Conservation (phyloP, 2,797 vertebrate genomes). For the Rhincodon typus region DNA sequence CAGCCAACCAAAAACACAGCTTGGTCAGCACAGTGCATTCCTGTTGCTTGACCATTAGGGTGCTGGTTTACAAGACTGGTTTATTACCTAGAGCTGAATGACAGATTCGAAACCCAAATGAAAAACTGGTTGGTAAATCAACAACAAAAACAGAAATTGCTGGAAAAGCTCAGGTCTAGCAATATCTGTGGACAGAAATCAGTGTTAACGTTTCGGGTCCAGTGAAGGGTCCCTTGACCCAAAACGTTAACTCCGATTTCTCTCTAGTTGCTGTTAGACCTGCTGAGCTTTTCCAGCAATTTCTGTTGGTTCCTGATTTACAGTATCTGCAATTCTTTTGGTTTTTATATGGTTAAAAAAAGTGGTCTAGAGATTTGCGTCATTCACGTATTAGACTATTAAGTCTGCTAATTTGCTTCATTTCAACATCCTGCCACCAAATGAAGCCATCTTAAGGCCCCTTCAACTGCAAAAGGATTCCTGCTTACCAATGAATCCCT, state of each 20-base stretch:
- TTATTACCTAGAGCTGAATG: no score
- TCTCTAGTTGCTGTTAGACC: no score
- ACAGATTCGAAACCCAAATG: not conserved
- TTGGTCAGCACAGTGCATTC: not conserved
- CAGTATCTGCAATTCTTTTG: no score
- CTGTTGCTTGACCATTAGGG: not conserved
- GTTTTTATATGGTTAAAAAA: no score
- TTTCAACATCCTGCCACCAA: not conserved
- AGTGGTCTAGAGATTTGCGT: not conserved
- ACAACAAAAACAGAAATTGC: not conserved
- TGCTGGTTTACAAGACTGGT: not conserved
- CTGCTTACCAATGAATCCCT: not conserved
- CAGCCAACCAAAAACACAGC: not conserved
- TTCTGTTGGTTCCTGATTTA: no score
- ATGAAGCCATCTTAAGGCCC: not conserved
- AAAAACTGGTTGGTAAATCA: not conserved
- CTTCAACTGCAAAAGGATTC: not conserved
- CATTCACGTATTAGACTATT: not conserved
- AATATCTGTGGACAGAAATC: no score
- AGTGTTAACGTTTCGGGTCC: no score
- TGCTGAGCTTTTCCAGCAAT: no score
- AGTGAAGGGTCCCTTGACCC: no score
- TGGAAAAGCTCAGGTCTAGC: no score
- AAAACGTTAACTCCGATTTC: no score
- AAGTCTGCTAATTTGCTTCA: not conserved